Evolutionary conservation across 2,888 invertebrate genomes (phyloP).

Genomic region (Coenonympha arcania): DNA sequence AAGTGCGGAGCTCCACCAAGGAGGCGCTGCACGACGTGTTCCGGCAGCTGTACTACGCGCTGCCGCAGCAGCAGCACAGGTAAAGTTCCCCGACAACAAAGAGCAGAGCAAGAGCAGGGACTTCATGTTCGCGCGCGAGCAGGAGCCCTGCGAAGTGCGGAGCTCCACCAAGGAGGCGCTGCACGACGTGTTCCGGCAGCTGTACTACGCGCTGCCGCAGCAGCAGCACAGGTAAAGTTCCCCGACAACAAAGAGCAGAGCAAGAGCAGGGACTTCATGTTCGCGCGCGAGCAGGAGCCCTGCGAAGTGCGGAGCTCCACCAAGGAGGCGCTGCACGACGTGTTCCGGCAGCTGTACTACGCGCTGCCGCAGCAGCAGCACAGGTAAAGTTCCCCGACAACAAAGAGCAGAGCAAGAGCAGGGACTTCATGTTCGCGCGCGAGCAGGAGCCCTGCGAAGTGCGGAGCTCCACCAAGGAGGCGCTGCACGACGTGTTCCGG

Average conservation of each 20-base stretch:
- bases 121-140: slow-evolving; percentile 57
- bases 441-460: slow-evolving; percentile 53
- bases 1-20: slow-evolving; percentile 40
- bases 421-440: slow-evolving; percentile 57
- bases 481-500: slow-evolving; percentile 52
- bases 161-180: slow-evolving; percentile 46
- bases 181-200: slow-evolving; percentile 54
- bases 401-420: slow-evolving; percentile 34
- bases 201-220: slow-evolving; percentile 52
- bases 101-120: slow-evolving; percentile 37
- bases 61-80: slow-evolving; percentile 66
- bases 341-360: slow-evolving; percentile 51
- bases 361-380: slow-evolving; percentile 62
- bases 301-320: slow-evolving; percentile 43
- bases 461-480: slow-evolving; percentile 44
- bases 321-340: slow-evolving; percentile 51
- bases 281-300: slow-evolving; percentile 55
- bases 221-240: slow-evolving; percentile 66
- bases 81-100: no score
- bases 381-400: slow-evolving; percentile 64
- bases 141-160: slow-evolving; percentile 48
- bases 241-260: slow-evolving; percentile 47
- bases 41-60: slow-evolving; percentile 46
- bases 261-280: slow-evolving; percentile 51
- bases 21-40: slow-evolving; percentile 56